Base-by-base conservation (phyloP, 2,888 invertebrate genomes). In the Apotomis capreana region DNA sequence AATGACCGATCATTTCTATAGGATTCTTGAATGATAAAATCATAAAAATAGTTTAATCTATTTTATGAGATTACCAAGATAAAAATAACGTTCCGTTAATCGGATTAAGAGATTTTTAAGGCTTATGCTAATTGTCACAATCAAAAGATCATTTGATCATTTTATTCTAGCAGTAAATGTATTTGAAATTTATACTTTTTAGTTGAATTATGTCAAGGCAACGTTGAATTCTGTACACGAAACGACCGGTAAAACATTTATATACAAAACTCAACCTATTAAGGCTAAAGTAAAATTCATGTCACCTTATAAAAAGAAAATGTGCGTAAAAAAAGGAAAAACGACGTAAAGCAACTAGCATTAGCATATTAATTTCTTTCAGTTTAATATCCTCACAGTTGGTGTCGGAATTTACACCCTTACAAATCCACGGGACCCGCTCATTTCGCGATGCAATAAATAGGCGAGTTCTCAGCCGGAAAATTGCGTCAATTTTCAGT, bases 401-500 rank as follows among this genome's bases (percentile, higher is more conserved):
- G 77, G 79, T 80, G 82, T 83, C 83, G 83, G 82, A 85, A 87
- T 87, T 87, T 84, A 87, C 85, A 85, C 78, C 80, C 80, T 77
- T 81, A 83, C 86, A 86, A 88, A 89, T 87, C 81, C 78, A 81
- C 77, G 83, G 77, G 78, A 81, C 83, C 76, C 79, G 78, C 78
- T 82, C 86, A 87, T 89, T 89, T 89, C 83, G 84, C 84, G 85
- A 85, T 83, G 86, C 84, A 88, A 88, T 89, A 91, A 90, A 84
- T 85, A 87, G 87, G 84, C 83, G 84, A 82, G 85, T 87, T 88
- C 81, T 88, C 87, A 85, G 82, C 83, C 84, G 91, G 89, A 91
- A 92, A 91, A 92, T 91, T 91, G 86, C 84, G 83, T 80, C 86
- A 89, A 88, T 89, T 90, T 87, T 84, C 80, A 80, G 85, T 87